Evolutionary conservation across 2,113 vertebrate genomes (phyloP).

Genomic region (Rynchops niger): DNA sequence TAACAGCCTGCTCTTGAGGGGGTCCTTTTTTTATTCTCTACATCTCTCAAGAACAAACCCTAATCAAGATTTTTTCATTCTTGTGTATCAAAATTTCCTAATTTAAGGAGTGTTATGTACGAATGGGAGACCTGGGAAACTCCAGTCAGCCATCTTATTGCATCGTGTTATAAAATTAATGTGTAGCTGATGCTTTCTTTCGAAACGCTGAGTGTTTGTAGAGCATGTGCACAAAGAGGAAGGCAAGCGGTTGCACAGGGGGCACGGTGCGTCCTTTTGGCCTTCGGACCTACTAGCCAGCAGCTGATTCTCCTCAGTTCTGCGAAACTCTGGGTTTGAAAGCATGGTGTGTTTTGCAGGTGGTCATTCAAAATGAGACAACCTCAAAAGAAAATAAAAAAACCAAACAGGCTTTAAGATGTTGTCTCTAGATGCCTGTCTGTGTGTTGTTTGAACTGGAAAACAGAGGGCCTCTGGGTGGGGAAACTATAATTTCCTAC

Average conservation of each 20-base stretch:
- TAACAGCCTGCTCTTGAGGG: background rate
- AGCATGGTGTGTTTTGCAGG: background rate
- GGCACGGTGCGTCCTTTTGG: background rate
- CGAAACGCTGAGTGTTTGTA: background rate
- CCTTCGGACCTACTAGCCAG: background rate
- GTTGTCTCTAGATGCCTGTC: background rate
- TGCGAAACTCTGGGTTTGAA: background rate
- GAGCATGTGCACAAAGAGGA: background rate
- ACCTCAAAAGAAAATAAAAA: background rate
- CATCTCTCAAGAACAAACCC: background rate
- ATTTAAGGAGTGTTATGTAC: background rate
- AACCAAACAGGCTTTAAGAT: background rate
- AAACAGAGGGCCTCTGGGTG: background rate
- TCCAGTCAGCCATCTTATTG: background rate
- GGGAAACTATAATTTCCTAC: background rate
- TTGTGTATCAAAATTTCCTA: background rate
- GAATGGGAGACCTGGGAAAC: background rate
- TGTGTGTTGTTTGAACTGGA: background rate
- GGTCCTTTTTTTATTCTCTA: background rate
- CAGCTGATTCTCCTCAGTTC: background rate
- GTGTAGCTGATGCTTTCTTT: background rate
- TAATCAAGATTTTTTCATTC: background rate
- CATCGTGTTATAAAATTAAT: background rate
- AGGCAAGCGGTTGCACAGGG: rapidly evolving
- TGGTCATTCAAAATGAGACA: background rate